phyloP scores from a whole-genome alignment of 2,888 invertebrate species.

The Melieria omissa region DNA sequence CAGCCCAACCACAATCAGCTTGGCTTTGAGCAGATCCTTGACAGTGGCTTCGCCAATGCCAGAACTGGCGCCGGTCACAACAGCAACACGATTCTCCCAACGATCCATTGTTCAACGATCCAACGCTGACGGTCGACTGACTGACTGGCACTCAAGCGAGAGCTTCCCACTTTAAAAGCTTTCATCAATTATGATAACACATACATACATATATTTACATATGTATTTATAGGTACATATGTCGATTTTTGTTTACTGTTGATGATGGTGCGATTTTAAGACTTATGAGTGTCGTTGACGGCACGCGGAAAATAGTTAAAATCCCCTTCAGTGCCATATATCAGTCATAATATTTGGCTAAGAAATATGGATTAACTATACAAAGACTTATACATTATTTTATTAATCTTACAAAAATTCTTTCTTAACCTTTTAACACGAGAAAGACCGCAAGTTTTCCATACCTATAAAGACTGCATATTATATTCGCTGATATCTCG shows the following conservation, averaged over 20 bases:
- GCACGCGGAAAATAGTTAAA: no score
- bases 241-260: background rate
- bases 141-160: background rate
- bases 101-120: conserved; percentile 67
- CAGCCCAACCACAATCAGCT: conserved; percentile 70
- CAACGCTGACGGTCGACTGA: background rate
- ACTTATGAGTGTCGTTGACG: no score
- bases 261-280: background rate
- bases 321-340: no score
- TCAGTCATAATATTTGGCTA: no score
- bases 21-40: conserved; percentile 66
- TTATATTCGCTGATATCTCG: no score
- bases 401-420: background rate
- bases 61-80: conserved; percentile 74
- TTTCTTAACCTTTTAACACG: no score
- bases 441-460: no score
- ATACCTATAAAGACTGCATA: no score
- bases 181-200: background rate
- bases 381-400: no score
- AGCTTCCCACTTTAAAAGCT: no score
- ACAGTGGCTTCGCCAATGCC: conserved; percentile 71
- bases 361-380: no score
- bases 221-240: background rate
- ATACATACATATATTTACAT: background rate
- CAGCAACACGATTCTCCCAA: conserved; percentile 72